phyloP scores from a whole-genome alignment of 1,140 invertebrate species.

The Venturia canescens region DNA sequence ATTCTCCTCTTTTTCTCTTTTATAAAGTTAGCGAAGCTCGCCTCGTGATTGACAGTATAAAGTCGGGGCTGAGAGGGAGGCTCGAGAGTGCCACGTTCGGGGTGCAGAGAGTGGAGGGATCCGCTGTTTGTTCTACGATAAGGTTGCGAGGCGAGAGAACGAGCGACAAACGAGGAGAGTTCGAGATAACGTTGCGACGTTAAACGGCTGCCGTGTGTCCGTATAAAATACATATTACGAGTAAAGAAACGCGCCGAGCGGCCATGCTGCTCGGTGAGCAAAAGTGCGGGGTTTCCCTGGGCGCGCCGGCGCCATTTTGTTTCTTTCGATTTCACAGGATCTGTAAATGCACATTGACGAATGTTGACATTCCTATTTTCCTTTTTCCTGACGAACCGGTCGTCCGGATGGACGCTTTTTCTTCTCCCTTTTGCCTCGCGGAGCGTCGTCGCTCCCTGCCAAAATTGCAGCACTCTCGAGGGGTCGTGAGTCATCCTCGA shows the following conservation, averaged over 20 bases:
- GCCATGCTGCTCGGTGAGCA: slow-evolving; percentile 38
- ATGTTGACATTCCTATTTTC: slow-evolving; percentile 9
- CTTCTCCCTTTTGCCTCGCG: neutral
- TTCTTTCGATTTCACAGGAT: neutral
- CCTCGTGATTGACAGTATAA: slow-evolving; percentile 61
- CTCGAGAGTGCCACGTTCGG: neutral
- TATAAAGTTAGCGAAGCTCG: slow-evolving; percentile 54
- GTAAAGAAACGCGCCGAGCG: slow-evolving; percentile 1
- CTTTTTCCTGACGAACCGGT: neutral
- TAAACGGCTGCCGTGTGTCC: slow-evolving; percentile 36
- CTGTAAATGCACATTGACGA: no score
- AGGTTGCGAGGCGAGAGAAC: slow-evolving; percentile 59
- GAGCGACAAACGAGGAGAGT: slow-evolving; percentile 55
- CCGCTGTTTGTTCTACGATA: slow-evolving; percentile 65
- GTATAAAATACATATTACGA: slow-evolving; percentile 10
- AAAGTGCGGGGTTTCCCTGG: neutral
- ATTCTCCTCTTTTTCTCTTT: neutral
- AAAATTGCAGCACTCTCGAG: neutral
- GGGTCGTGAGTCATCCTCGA: slow-evolving; percentile 43
- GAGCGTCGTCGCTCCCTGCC: neutral
- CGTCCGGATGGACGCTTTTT: neutral
- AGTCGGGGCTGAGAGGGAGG: slow-evolving; percentile 40
- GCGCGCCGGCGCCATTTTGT: slow-evolving; percentile 55
- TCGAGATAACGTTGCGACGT: slow-evolving; percentile 38
- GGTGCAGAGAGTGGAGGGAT: slow-evolving; percentile 50